These are phyloP conservation scores for Meiosimyza decipiens DNA, from an alignment of 2,888 invertebrate species.

Conservation along the genomic window DNA sequence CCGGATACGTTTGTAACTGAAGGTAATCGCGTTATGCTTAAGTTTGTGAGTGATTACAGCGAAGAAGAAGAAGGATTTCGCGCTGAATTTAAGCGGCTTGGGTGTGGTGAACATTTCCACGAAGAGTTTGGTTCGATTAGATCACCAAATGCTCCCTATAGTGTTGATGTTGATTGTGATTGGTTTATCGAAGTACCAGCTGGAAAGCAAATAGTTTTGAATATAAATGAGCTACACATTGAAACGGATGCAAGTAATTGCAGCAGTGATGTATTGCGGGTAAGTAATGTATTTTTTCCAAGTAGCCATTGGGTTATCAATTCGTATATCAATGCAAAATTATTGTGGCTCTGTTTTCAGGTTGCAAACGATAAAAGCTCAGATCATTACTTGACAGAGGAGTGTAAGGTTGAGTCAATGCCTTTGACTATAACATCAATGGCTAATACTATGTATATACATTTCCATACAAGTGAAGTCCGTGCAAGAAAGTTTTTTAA, in stretches of 20 bases:
- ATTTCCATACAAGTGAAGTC: slow-evolving; percentile 73
- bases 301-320: too few relatives aligned
- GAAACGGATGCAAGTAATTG: slow-evolving; percentile 71
- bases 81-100: slow-evolving; percentile 81
- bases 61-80: slow-evolving; percentile 76
- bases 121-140: slow-evolving; percentile 67
- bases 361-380: slow-evolving; percentile 75
- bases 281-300: slow-evolving; percentile 50
- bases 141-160: slow-evolving; percentile 77
- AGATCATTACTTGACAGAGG: slow-evolving; percentile 67
- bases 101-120: slow-evolving; percentile 79
- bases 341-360: slow-evolving; percentile 43
- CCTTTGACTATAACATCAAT: slow-evolving; percentile 71
- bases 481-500: slow-evolving; percentile 74
- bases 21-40: slow-evolving; percentile 67
- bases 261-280: slow-evolving; percentile 69
- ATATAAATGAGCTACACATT: slow-evolving; percentile 74
- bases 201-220: slow-evolving; percentile 76
- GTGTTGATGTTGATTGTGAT: slow-evolving; percentile 73
- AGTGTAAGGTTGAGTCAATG: slow-evolving; percentile 70
- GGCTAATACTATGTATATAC: slow-evolving; percentile 77
- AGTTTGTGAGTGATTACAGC: slow-evolving; percentile 73
- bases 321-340: too few relatives aligned
- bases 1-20: slow-evolving; percentile 50
- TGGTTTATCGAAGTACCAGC: slow-evolving; percentile 80